Evolutionary conservation across 2,113 vertebrate species (phyloP).

Genomic region (Cephalopholis sonnerati): DNA sequence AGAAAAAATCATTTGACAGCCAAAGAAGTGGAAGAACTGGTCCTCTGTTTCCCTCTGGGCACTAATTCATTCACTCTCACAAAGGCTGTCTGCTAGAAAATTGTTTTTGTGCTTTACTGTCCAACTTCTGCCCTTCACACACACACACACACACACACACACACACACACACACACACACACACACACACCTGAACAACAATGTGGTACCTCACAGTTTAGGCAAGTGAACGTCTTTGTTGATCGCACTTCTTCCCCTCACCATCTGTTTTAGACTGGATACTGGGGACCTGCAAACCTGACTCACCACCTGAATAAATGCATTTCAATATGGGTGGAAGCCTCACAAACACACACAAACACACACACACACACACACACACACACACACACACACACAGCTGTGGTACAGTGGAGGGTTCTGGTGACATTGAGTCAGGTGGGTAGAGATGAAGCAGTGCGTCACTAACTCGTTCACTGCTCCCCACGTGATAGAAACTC

Average conservation of each 20-base stretch:
- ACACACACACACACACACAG: background rate
- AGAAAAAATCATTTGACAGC: background rate
- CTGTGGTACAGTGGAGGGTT: background rate
- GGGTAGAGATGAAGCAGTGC: background rate
- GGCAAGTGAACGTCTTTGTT: constrained; percentile 28
- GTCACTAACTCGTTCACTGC: background rate
- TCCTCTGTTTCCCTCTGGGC: background rate
- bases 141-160: constrained; percentile 9
- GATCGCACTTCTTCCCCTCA: constrained; percentile 5
- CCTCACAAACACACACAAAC: too few species aligned
- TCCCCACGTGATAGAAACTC: background rate
- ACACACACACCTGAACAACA: constrained; percentile 11
- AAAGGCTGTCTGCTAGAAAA: constrained; percentile 16
- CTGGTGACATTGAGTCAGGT: constrained; percentile 4
- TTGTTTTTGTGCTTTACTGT: constrained; percentile 26
- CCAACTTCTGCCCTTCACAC: constrained; percentile 2
- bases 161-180: constrained; percentile 4
- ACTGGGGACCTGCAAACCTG: constrained; percentile 25
- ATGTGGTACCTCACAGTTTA: constrained; percentile 14
- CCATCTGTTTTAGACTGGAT: constrained; percentile 46
- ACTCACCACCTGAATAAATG: constrained; percentile 53
- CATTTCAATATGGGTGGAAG: constrained; percentile 17
- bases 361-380: background rate
- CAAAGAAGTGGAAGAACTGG: background rate
- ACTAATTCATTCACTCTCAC: constrained; percentile 12